A percentile compares a stretch with the other conserved stretches of the same genome.
Evolutionary conservation across 2,888 invertebrate genomes (phyloP).

Genomic region (Mythimna impura): DNA sequence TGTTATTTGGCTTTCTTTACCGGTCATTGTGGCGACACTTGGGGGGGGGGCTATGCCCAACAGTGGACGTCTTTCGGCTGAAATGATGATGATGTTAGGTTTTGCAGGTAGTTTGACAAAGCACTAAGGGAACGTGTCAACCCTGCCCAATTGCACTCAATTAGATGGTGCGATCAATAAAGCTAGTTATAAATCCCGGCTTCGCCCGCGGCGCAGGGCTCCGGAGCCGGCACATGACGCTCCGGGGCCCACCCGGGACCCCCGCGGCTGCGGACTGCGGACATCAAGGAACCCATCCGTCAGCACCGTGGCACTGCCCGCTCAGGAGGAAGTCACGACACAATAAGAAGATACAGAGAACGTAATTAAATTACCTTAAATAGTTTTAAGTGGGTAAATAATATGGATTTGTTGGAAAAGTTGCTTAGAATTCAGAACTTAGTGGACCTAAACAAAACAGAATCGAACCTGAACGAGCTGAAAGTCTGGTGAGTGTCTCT

Average conservation of each 20-base stretch:
- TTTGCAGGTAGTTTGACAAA: too few relatives aligned
- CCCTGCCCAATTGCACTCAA: slow-evolving; percentile 53
- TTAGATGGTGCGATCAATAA: slow-evolving; percentile 58
- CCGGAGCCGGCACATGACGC: background rate
- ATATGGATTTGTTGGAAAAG: background rate
- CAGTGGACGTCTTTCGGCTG: too few relatives aligned
- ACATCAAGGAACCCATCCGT: slow-evolving; percentile 47
- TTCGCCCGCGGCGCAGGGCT: slow-evolving; percentile 7
- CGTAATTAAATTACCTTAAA: slow-evolving; percentile 23
- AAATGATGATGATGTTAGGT: too few relatives aligned
- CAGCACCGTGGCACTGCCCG: slow-evolving; percentile 24
- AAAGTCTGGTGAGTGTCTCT: too few relatives aligned
- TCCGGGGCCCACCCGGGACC: slow-evolving; percentile 30
- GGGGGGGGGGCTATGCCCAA: too few relatives aligned
- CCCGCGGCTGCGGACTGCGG: slow-evolving; percentile 30
- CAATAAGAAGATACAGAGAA: slow-evolving; percentile 17
- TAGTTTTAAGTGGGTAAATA: background rate
- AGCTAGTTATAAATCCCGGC: slow-evolving; percentile 49
- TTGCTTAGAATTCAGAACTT: too few relatives aligned
- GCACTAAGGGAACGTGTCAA: background rate
- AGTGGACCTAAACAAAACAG: background rate
- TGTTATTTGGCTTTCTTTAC: too few relatives aligned
- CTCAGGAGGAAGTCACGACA: slow-evolving; percentile 48
- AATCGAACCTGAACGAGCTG: too few relatives aligned
- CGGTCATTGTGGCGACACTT: too few relatives aligned